Evolutionary conservation across 2,797 vertebrate genomes (phyloP).

Genomic region (Geotrypetes seraphini): DNA sequence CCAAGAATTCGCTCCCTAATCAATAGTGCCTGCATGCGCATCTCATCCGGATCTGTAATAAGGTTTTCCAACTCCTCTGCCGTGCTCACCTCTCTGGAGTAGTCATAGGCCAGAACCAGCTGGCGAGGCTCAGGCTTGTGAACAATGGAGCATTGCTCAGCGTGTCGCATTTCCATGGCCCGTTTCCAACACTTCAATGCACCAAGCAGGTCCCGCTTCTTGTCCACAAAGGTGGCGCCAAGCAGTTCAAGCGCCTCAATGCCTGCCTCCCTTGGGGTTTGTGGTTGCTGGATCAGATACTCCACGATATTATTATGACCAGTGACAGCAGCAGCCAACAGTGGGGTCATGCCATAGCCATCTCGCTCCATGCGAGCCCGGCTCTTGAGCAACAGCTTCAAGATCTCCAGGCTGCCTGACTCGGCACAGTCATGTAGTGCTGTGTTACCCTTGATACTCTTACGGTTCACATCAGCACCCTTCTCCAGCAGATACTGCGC

Average conservation of each 20-base stretch:
- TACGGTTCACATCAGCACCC: constrained; percentile 86
- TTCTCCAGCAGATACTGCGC: constrained; percentile 85
- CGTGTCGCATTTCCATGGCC: constrained; percentile 83
- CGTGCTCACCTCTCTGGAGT: constrained; percentile 71
- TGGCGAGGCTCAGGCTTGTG: constrained; percentile 72
- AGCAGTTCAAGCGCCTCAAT: constrained; percentile 81
- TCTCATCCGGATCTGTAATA: constrained; percentile 88
- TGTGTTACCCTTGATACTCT: constrained; percentile 90
- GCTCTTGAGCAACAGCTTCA: constrained; percentile 84
- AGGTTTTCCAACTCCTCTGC: constrained; percentile 81
- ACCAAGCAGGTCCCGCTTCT: constrained; percentile 84
- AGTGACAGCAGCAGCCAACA: constrained; percentile 86
- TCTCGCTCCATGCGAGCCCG: constrained; percentile 85
- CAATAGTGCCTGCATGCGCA: constrained; percentile 90
- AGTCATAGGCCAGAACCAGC: constrained; percentile 79
- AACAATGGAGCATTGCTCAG: constrained; percentile 53
- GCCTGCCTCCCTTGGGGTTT: constrained; percentile 61
- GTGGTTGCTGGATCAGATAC: constrained; percentile 72
- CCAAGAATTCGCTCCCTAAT: constrained; percentile 87
- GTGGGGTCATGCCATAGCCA: constrained; percentile 89
- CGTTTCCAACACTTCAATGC: constrained; percentile 86
- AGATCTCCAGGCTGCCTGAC: constrained; percentile 90
- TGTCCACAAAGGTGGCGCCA: constrained; percentile 90
- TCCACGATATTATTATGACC: constrained; percentile 95
- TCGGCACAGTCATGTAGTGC: constrained; percentile 91